A percentile compares a stretch with the other conserved stretches of the same genome.
Evolutionary conservation across 2,888 invertebrate genomes (phyloP).

Genomic region (Blastobasis adustella): DNA sequence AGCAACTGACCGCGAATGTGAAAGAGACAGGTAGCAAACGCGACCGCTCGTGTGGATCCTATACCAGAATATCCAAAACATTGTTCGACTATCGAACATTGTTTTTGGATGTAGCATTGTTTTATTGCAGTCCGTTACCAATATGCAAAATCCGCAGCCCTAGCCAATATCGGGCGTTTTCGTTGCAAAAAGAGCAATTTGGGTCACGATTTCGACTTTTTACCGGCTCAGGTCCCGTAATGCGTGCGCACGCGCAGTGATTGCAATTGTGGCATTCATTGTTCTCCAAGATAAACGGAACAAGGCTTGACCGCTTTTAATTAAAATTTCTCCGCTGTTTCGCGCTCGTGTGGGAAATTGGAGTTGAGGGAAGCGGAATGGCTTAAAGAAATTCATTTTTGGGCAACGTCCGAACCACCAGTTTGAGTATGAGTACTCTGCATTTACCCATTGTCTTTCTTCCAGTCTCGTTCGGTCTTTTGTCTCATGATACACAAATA

Average conservation of each 20-base stretch:
- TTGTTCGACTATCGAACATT: not conserved
- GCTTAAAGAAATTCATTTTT: too few relatives aligned
- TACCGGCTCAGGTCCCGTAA: conserved; percentile 47
- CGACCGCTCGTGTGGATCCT: not conserved
- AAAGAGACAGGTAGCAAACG: too few relatives aligned
- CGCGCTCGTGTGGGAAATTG: conserved; percentile 7
- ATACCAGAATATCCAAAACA: not conserved
- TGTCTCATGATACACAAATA: too few relatives aligned
- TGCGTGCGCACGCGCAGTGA: conserved; percentile 19
- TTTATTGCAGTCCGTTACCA: not conserved
- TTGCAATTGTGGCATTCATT: conserved; percentile 63
- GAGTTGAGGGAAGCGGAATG: not conserved
- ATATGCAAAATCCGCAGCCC: not conserved
- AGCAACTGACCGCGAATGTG: too few relatives aligned
- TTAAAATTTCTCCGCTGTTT: conserved; percentile 47
- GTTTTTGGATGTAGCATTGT: not conserved
- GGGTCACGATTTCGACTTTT: conserved; percentile 50
- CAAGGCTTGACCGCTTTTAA: conserved; percentile 48
- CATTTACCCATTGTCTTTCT: too few relatives aligned
- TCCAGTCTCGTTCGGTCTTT: too few relatives aligned
- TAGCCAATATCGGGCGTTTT: conserved; percentile 36
- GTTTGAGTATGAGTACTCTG: too few relatives aligned
- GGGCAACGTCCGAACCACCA: too few relatives aligned
- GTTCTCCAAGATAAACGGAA: conserved; percentile 54
- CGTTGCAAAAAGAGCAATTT: conserved; percentile 57